phyloP scores from a whole-genome alignment of 2,888 invertebrate genomes.

The Lobophora halterata region DNA sequence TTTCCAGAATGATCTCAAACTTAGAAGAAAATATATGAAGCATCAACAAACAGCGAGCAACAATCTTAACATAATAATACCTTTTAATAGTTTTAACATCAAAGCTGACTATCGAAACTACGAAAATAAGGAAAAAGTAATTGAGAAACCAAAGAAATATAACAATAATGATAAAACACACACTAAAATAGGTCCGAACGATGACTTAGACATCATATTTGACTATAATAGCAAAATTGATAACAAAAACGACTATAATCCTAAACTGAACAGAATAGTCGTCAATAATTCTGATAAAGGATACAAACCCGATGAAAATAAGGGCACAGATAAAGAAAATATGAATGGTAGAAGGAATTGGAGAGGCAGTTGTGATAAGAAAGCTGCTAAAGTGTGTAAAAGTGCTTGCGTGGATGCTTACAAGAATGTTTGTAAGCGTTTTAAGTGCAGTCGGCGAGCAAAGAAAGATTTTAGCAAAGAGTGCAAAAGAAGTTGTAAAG shows the following conservation, averaged over 20 bases:
- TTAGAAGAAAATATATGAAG: slow-evolving; percentile 4
- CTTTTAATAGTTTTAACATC: slow-evolving; percentile 2
- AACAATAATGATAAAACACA: background rate
- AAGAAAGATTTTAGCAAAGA: slow-evolving; percentile 11
- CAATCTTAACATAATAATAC: slow-evolving; percentile 9
- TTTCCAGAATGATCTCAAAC: slow-evolving; percentile 8
- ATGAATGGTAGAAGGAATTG: slow-evolving; percentile 16
- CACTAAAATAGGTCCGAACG: no score
- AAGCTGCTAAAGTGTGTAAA: slow-evolving; percentile 12
- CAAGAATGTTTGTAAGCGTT: slow-evolving; percentile 6
- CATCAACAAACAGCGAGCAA: slow-evolving; percentile 1
- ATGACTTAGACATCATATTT: no score
- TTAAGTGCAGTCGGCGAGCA: slow-evolving; percentile 10
- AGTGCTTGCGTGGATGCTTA: slow-evolving; percentile 4
- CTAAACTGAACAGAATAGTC: background rate
- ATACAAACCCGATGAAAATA: background rate
- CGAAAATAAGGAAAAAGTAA: no score
- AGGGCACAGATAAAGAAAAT: background rate
- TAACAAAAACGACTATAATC: slow-evolving; percentile 1
- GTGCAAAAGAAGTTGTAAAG: slow-evolving; percentile 7
- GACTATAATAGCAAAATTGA: background rate
- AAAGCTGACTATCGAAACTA: background rate
- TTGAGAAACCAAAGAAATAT: no score
- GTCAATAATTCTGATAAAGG: no score
- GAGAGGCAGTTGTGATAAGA: slow-evolving; percentile 23